Evolutionary conservation across 2,888 invertebrate genomes (phyloP).

Genomic region (Cephus spinipes): DNA sequence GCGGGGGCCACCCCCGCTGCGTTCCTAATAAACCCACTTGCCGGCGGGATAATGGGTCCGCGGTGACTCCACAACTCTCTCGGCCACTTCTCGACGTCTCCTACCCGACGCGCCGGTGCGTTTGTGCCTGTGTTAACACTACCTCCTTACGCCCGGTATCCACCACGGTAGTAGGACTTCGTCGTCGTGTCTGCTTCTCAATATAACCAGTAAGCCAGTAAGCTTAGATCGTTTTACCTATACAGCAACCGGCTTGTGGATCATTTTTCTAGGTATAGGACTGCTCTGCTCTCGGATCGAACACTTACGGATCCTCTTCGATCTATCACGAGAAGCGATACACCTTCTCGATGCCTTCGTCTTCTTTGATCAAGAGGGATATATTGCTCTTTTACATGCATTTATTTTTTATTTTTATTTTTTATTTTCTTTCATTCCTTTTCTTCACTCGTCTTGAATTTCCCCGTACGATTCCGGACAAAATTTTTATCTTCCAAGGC

Average conservation of each 20-base stretch:
- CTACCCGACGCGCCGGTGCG: constrained; percentile 4
- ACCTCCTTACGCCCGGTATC: constrained; percentile 33
- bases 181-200: not conserved
- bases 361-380: not conserved
- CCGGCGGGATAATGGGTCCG: constrained; percentile 62
- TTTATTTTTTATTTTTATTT: not conserved
- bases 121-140: constrained; percentile 15
- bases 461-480: not conserved
- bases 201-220: not conserved
- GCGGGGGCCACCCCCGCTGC: constrained; percentile 64
- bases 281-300: constrained; percentile 3
- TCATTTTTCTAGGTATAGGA: not conserved
- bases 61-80: constrained; percentile 65
- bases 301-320: not conserved
- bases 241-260: not conserved
- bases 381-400: not conserved
- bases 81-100: constrained; percentile 48
- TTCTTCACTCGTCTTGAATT: not conserved
- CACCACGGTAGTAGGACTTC: not conserved
- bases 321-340: not conserved
- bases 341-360: not conserved
- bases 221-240: not conserved
- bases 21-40: constrained; percentile 65
- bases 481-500: not conserved
- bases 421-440: not conserved